Evolutionary conservation across 2,113 vertebrate species (phyloP), one percentile per base, ranked within the genome.

Genomic region (Eurypyga helias): DNA sequence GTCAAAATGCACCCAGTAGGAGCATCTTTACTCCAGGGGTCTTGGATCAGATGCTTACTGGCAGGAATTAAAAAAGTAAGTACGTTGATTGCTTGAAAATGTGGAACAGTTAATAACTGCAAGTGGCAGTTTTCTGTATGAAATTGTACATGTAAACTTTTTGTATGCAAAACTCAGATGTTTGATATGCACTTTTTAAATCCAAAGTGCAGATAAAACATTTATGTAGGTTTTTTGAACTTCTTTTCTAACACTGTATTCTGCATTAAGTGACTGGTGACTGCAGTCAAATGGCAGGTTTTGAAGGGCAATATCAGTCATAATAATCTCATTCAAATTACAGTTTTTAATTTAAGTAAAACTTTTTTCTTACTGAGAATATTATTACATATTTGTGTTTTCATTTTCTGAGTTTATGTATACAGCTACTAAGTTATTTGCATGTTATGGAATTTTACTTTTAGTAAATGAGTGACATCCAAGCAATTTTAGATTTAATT

Each of bases 401-500:
- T 89, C 21, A 12, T 80, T 79, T 93, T 79, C 87, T 95, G 79
- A 91, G 83, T 82, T 96, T 91, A 88, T 84, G 64, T 93, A 65
- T 72, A 86, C 80, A 92, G 67, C 64, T 78, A 38, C 58, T 34
- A 73, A 82, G 13, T 69, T 91, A 89, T 95, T 94, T 95, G 23
- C 78, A 38, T 60, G 64, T 80, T 96, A 89, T 7, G 73, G 85
- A 78, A 61, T 83, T 96, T 95, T 89, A 51, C 75, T 82, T 78
- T 87, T 95, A 79, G 72, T 46, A 95, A 94, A 93, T 55, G 31
- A 95, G 82, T 95, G 93, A 28, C 65, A 84, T 86, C 75, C 65
- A 75, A 87, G 82, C 69, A 89, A 82, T 91, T 87, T 84, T 58
- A 73, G 64, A 69, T 96, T 92, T 95, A 95, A 97, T 97, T 96